These are phyloP conservation scores for Eupleurogrammus muticus DNA, from an alignment of 2,797 vertebrate species.

Conservation along the genomic window DNA sequence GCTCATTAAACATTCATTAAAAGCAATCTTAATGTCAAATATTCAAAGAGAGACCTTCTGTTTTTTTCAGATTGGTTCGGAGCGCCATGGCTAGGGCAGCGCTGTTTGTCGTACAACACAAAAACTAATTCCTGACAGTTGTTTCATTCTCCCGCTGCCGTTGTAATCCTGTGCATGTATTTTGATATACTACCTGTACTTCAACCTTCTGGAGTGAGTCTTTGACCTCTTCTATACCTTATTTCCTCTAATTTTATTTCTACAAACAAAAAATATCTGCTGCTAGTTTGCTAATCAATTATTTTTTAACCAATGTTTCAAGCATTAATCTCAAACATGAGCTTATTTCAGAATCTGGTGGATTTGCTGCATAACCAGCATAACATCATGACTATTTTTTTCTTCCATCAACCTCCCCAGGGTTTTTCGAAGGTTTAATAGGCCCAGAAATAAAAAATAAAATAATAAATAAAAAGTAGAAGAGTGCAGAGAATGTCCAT, in stretches of 20 bases:
- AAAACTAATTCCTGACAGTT: not conserved
- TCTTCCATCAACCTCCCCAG: not conserved
- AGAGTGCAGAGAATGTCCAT: not conserved
- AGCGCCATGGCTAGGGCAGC: conserved; percentile 3
- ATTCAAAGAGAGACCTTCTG: conserved; percentile 20
- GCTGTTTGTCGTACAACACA: not conserved
- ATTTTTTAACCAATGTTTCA: not conserved
- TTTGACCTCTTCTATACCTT: not conserved
- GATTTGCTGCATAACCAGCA: conserved; percentile 6
- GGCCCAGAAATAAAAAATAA: not conserved
- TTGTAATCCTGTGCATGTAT: not conserved
- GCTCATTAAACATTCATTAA: conserved; percentile 59
- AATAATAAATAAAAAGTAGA: not conserved
- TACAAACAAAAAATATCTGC: not conserved
- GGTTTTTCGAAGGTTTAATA: not conserved
- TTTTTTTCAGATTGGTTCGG: conserved; percentile 19
- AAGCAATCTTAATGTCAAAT: conserved; percentile 21
- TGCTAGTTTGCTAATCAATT: not conserved
- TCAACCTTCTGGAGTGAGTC: not conserved
- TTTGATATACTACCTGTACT: not conserved
- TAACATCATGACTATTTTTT: conserved; percentile 30
- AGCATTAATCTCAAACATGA: not conserved
- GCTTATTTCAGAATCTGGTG: not conserved
- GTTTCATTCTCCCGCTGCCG: not conserved
- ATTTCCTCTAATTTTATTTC: not conserved